Evolutionary conservation across 1,140 invertebrate species (phyloP).

Genomic region (Lethocerus indicus): DNA sequence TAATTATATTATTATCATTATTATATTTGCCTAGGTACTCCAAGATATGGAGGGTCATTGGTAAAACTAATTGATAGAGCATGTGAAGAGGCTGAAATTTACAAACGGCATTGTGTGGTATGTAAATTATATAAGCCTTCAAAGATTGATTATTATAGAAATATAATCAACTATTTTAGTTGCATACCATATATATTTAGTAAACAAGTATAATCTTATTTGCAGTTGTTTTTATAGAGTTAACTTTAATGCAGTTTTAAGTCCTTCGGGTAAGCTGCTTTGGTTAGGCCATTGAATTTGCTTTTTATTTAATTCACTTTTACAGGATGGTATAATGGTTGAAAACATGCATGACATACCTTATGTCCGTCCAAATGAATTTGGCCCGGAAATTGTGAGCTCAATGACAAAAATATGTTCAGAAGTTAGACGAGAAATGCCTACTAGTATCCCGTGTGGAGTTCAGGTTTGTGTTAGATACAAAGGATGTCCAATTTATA

Average conservation of each 20-base stretch:
- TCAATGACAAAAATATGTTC: constrained; percentile 44
- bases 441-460: constrained; percentile 33
- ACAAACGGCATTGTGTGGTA: constrained; percentile 36
- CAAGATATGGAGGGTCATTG: constrained; percentile 27
- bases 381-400: constrained; percentile 50
- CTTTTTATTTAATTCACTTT: constrained; percentile 9
- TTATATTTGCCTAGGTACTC: constrained; percentile 32
- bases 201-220: too few relatives aligned
- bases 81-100: constrained; percentile 37
- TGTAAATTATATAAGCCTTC: constrained; percentile 22
- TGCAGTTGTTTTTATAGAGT: too few relatives aligned
- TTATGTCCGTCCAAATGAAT: constrained; percentile 37
- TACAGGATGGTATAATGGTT: constrained; percentile 54
- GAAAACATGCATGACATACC: constrained; percentile 83
- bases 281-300: too few relatives aligned
- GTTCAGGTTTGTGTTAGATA: too few relatives aligned
- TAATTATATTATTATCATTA: too few relatives aligned
- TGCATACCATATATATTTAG: too few relatives aligned
- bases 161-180: too few relatives aligned
- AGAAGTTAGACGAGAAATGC: constrained; percentile 33
- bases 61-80: constrained; percentile 35
- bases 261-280: too few relatives aligned
- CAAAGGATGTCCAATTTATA: too few relatives aligned
- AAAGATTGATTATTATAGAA: too few relatives aligned
- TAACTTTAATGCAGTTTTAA: too few relatives aligned